These are phyloP conservation scores for Paramormyrops kingsleyae DNA, from an alignment of 2,113 vertebrate genomes.

Conservation along the genomic window DNA sequence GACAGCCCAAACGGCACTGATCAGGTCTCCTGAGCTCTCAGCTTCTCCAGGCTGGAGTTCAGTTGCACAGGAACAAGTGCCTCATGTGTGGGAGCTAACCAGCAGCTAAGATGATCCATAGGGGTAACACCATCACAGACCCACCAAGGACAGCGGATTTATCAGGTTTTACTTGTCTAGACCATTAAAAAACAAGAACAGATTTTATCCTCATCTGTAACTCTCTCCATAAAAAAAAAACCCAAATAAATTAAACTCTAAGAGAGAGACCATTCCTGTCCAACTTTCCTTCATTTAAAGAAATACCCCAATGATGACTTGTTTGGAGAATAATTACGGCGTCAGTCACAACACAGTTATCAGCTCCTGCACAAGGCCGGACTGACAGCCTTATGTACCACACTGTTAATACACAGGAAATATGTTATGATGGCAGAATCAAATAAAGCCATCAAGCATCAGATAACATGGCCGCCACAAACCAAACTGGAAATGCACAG, in stretches of 20 bases:
- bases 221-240: no score
- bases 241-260: neutral
- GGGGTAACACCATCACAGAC: neutral
- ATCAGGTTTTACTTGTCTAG: neutral
- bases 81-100: neutral
- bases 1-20: neutral
- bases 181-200: neutral
- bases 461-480: neutral
- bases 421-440: neutral
- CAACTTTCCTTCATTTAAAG: neutral
- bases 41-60: neutral
- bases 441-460: neutral
- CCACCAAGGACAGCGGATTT: neutral
- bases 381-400: neutral
- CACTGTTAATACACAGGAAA: neutral
- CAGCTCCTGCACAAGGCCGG: neutral
- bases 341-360: neutral
- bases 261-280: neutral
- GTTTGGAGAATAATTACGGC: neutral
- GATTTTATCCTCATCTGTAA: neutral
- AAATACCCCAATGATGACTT: neutral
- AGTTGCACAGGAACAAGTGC: neutral
- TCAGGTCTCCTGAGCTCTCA: neutral
- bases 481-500: neutral
- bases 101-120: neutral